Conservation (phyloP, 1,140 invertebrate species). For the Aporrectodea caliginosa region DNA sequence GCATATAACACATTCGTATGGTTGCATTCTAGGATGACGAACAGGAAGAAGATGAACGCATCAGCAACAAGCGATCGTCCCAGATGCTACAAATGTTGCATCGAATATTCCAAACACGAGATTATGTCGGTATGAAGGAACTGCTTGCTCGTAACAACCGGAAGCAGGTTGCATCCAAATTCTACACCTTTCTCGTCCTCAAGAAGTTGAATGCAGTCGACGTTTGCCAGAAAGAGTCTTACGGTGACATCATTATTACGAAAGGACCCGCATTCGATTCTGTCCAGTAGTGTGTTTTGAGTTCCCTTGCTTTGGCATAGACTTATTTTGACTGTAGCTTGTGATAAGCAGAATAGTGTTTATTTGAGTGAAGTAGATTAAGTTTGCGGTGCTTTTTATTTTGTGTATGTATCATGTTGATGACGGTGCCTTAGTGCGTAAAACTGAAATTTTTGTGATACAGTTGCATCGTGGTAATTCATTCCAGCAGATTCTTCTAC, state of each 20-base stretch:
- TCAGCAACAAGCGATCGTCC: conserved; percentile 86
- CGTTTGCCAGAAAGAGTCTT: conserved; percentile 72
- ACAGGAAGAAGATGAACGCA: conserved; percentile 84
- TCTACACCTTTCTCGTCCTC: conserved; percentile 89
- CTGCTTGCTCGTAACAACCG: conserved; percentile 75
- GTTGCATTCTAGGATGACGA: conserved; percentile 12
- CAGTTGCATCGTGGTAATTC: too few relatives aligned
- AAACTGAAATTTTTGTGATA: too few relatives aligned
- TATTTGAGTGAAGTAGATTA: too few relatives aligned
- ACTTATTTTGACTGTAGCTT: too few relatives aligned
- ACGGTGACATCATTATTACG: conserved; percentile 79
- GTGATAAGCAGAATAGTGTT: too few relatives aligned
- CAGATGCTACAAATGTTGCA: conserved; percentile 82
- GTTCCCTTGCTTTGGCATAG: too few relatives aligned
- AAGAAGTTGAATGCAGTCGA: conserved; percentile 93
- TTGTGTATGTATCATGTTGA: too few relatives aligned
- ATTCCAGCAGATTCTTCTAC: too few relatives aligned
- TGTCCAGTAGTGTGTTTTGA: conserved; percentile 37
- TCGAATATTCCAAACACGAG: conserved; percentile 65
- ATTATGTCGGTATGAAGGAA: conserved; percentile 66
- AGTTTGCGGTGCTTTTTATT: too few relatives aligned
- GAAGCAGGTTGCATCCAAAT: conserved; percentile 94
- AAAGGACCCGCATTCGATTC: conserved; percentile 71
- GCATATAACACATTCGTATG: too few relatives aligned
- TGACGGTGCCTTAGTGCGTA: too few relatives aligned